Evolutionary conservation across 2,888 invertebrate species (phyloP).

Genomic region (Hemaris fuciformis): DNA sequence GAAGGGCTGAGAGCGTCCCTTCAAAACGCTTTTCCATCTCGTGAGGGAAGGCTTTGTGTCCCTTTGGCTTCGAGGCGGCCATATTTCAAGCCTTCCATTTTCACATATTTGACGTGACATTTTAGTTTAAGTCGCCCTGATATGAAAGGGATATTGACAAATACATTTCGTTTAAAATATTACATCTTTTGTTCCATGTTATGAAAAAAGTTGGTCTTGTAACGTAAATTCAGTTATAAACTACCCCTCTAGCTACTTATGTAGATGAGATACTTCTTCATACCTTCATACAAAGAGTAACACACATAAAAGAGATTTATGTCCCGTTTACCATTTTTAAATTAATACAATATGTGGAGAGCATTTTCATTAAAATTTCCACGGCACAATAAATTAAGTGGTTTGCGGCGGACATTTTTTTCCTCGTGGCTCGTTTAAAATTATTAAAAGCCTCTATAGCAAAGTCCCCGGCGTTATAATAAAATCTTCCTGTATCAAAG

Average conservation of each 20-base stretch:
- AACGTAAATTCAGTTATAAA: neutral
- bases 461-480: neutral
- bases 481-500: neutral
- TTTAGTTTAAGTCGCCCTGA: neutral
- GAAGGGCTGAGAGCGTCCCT: neutral
- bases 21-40: conserved; percentile 2
- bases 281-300: neutral
- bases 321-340: neutral
- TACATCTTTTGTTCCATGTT: too few relatives aligned
- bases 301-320: conserved; percentile 8
- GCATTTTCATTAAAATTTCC: conserved; percentile 4
- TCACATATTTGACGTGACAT: neutral
- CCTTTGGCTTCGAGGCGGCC: neutral
- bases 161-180: neutral
- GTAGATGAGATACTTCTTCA: conserved; percentile 1
- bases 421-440: neutral
- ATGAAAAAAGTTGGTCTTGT: neutral
- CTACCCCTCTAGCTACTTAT: neutral
- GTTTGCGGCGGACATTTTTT: neutral
- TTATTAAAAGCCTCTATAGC: neutral
- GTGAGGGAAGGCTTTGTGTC: conserved; percentile 8
- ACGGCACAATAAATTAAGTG: conserved; percentile 5
- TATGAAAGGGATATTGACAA: neutral
- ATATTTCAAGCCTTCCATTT: neutral
- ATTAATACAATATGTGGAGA: neutral